phyloP scores from a whole-genome alignment of 2,888 invertebrate species.

The Drosophila conformis region DNA sequence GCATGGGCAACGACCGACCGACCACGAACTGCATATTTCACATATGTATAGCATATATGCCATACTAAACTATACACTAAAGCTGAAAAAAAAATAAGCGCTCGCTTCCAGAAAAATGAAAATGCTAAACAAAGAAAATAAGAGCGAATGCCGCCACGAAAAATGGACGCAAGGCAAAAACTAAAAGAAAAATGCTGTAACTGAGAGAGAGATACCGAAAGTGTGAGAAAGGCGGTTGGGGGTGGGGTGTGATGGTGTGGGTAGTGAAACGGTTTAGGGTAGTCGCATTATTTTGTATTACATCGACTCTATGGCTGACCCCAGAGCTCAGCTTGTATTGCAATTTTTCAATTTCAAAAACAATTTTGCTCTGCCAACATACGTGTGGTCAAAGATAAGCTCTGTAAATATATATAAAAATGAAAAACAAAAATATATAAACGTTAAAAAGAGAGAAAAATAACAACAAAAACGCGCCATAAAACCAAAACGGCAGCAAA shows the following conservation, averaged over 20 bases:
- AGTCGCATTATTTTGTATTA: constrained; percentile 77
- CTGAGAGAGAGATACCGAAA: constrained; percentile 14
- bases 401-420: constrained; percentile 71
- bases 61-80: constrained; percentile 45
- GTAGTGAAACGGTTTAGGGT: constrained; percentile 8
- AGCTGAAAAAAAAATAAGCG: constrained; percentile 12
- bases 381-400: constrained; percentile 82
- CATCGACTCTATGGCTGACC: constrained; percentile 62
- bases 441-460: constrained; percentile 30
- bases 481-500: constrained; percentile 69
- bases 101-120: constrained; percentile 67
- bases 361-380: constrained; percentile 81
- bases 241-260: not conserved
- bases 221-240: not conserved
- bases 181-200: constrained; percentile 69
- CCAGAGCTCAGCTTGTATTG: constrained; percentile 77
- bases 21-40: constrained; percentile 48
- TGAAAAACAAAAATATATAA: constrained; percentile 18
- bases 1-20: constrained; percentile 18
- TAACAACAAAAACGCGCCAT: constrained; percentile 37
- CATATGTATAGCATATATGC: constrained; percentile 34
- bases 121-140: constrained; percentile 81
- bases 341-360: constrained; percentile 83
- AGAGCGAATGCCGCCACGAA: constrained; percentile 63
- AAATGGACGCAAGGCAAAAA: constrained; percentile 62